Conservation (phyloP, 2,113 vertebrate species). For the Ammodramus savannarum region DNA sequence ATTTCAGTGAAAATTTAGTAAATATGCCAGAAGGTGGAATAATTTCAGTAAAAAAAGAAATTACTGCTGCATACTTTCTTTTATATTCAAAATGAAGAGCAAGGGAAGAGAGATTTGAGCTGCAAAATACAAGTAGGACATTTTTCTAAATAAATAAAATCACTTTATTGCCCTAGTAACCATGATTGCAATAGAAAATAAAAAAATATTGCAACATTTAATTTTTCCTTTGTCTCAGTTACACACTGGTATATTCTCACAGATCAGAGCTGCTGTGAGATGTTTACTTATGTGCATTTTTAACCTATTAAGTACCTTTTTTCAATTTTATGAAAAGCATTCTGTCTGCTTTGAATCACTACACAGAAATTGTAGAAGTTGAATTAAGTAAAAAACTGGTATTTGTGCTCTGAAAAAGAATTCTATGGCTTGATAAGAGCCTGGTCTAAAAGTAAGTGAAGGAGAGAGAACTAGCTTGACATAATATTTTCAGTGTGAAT, state of each 20-base stretch:
- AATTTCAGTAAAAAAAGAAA: background rate
- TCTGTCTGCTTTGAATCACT: background rate
- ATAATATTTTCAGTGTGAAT: slow-evolving; percentile 20
- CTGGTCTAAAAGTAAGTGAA: background rate
- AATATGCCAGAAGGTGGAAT: background rate
- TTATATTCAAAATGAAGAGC: background rate
- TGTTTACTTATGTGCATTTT: background rate
- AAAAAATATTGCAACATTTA: background rate
- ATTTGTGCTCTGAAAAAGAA: background rate
- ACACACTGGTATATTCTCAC: background rate
- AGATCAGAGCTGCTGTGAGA: background rate
- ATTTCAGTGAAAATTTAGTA: background rate
- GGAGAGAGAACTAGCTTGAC: slow-evolving; percentile 2
- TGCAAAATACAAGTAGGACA: background rate
- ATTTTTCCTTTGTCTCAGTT: background rate
- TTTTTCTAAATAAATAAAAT: background rate
- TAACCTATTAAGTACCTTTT: background rate
- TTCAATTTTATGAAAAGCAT: background rate
- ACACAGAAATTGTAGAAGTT: background rate
- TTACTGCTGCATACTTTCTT: background rate
- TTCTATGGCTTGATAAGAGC: background rate
- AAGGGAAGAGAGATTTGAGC: background rate
- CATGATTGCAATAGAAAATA: background rate
- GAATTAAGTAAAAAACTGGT: background rate
- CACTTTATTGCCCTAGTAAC: background rate